Base-by-base conservation (phyloP, 2,888 invertebrate species). In the Amiota mariae region DNA sequence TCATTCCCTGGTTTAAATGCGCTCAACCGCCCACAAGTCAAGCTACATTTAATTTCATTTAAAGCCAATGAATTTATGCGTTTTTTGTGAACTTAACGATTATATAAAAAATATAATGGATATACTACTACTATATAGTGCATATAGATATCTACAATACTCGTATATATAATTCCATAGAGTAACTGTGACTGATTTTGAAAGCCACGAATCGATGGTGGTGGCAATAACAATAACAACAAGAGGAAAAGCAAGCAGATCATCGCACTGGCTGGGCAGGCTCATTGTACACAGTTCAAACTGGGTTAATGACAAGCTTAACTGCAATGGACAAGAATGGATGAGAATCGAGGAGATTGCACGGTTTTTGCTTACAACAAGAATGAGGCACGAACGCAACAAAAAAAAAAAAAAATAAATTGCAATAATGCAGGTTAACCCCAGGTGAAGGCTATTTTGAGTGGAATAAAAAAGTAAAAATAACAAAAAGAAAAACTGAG, bases 291-390 rank as follows among this genome's bases (percentile, higher is more conserved):
- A 57, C 77, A 73, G 82, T 79, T 84, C 80, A 83, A 84, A 84
- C 85, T 84, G 81, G 83, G 83, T 85, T 84, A 84, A 84, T 84
- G 83, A 84, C 83, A 80, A 80, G 85, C 83, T 84, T 83, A 84
- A 84, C 82, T 81, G 72, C 74, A 68, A 54, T 77, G 77, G 80
- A 79, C 80, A 83, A 81, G 81, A 83, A 84, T 82, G 63, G 59
- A 20, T 59, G 59, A 59, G 18, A 18, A 11, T 36, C 4, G 36
- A 36, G 36, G 36, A 36, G 36, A 36, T 36, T 36, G 36, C 20
- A 24, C 12, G 18, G 59, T 59, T 1, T 2, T 78, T 81, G 78
- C 75, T 51, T 73, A 74, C 56, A 72, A 79, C 73, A 79, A 74
- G 72, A 71, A 72, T 75, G 76, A 76, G 46, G 79, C 13, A 67